Evolutionary conservation across 1,140 invertebrate genomes (phyloP), one percentile per base, ranked within the genome.

Genomic region (Teleopsis dalmanni): DNA sequence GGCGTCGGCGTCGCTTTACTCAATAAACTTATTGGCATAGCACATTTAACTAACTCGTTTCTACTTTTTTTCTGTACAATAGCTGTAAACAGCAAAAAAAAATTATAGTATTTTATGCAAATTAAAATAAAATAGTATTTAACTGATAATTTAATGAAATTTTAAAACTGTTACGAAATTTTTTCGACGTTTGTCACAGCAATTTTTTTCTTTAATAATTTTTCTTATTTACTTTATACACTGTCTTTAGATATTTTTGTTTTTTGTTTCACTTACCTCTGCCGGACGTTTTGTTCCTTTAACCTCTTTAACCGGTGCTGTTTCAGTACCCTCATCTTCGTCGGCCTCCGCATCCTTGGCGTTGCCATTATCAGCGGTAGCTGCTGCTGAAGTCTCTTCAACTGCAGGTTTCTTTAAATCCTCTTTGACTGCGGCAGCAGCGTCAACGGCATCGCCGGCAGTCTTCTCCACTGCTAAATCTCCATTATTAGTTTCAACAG

Each of bases 401-500:
- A 55, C 58, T 37, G 55, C 59, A 45, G 59, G 48, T 57, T 68
- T 68, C 58, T 68, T 67, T 54, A 67, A 60, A 62, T 68, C 65
- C 49, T 68, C 65, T 56, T 67, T 68, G 16, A 66, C 63, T 29
- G 57, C 47, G 33, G 55, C 41, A 8, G 59, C 57, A 27, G 48
- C 48, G 33, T 49, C 46, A 21, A 49, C 51, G 27, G 47, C 51
- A 50, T 60, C 59, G 47, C 62, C 64, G 45, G 61, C 60, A 34
- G 65, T 65, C 56, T 68, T 68, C 58, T 68, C 65, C 33, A 68
- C 62, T 50, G 65, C 65, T 54, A 67, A 59, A 61, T 67, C 64
- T 33, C 65, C 65, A 54, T 68, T 68, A 54, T 68, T 68, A 64
- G 67, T 61, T 67, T 68, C 65, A 54, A 62, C 65, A 51, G 65